Conservation (phyloP, 2,113 vertebrate species). For the Atrichornis clamosus region DNA sequence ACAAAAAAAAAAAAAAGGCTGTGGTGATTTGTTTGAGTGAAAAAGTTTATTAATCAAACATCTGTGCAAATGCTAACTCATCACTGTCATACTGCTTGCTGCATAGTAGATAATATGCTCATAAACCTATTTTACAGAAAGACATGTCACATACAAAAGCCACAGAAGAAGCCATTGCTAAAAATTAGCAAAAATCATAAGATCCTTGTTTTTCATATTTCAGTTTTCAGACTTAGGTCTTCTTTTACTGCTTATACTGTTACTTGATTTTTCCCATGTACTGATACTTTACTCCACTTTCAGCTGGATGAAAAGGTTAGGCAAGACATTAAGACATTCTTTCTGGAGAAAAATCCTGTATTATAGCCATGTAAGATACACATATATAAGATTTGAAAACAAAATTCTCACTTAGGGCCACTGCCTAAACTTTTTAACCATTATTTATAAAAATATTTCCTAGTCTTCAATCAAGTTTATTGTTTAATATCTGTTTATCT, state of each 20-base stretch:
- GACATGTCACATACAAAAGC: background rate
- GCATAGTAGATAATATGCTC: background rate
- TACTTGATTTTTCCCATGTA: background rate
- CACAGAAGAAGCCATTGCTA: background rate
- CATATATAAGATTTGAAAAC: background rate
- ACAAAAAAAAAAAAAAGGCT: background rate
- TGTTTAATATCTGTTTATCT: background rate
- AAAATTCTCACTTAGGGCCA: background rate
- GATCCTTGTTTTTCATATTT: background rate
- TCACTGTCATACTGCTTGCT: background rate
- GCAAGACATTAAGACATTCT: background rate
- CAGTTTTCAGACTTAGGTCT: background rate
- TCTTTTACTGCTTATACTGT: background rate
- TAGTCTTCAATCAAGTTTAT: background rate
- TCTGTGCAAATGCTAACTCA: background rate
- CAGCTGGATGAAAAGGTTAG: background rate
- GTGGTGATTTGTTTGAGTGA: background rate
- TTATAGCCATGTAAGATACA: too few relatives aligned
- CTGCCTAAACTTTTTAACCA: background rate
- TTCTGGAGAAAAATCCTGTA: background rate
- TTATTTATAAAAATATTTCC: background rate
- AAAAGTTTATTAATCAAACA: background rate
- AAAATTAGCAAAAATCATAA: background rate
- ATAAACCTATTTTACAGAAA: background rate
- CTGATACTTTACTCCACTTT: background rate